Conservation (phyloP, 2,113 vertebrate species). For the Zootoca vivipara region DNA sequence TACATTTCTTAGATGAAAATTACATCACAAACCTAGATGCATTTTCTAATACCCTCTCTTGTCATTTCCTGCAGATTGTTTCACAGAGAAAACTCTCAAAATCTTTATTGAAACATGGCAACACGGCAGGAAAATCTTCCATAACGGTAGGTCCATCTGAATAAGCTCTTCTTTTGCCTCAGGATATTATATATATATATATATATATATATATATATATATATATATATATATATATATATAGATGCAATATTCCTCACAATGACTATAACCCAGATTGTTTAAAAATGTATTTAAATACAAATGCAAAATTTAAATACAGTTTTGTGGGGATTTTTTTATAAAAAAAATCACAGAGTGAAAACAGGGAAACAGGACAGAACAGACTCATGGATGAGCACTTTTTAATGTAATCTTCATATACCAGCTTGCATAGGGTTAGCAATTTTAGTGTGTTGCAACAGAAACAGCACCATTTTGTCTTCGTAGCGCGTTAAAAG, state of each 20-base stretch:
- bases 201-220: too few species aligned
- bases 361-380: background rate
- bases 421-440: too few species aligned
- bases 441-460: background rate
- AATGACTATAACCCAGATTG: too few species aligned
- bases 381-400: background rate
- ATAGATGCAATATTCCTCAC: too few species aligned
- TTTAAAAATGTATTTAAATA: background rate
- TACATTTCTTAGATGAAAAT: background rate
- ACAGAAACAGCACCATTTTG: background rate
- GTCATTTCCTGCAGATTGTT: conserved; percentile 85
- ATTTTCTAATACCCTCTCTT: conserved; percentile 25
- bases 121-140: conserved; percentile 91
- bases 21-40: background rate
- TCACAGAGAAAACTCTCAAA: conserved; percentile 97
- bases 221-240: too few species aligned
- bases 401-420: too few species aligned
- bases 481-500: background rate
- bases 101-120: conserved; percentile 92
- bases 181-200: background rate
- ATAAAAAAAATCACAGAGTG: background rate
- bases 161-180: conserved; percentile 18
- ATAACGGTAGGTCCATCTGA: conserved; percentile 85
- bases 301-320: background rate
- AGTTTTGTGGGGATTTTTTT: background rate